Conservation (phyloP, 2,797 vertebrate species). For the Notoglanidium macrostoma region DNA sequence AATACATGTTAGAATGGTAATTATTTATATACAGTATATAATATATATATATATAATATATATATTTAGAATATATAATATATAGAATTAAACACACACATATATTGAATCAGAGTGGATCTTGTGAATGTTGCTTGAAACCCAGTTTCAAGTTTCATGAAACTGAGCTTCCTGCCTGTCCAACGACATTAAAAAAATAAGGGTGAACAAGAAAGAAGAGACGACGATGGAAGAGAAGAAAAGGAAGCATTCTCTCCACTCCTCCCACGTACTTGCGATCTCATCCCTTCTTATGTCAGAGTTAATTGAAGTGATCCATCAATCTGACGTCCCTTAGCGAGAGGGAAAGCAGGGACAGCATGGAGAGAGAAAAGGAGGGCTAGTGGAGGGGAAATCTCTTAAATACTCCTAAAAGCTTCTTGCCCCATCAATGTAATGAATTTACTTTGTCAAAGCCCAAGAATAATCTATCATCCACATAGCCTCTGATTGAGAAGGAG, state of each 20-base stretch:
- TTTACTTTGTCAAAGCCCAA: conserved; percentile 37
- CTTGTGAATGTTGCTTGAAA: not conserved
- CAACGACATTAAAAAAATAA: not conserved
- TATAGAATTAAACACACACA: too few species aligned
- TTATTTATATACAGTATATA: too few species aligned
- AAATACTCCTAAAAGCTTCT: conserved; percentile 49
- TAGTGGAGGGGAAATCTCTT: conserved; percentile 54
- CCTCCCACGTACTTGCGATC: conserved; percentile 49
- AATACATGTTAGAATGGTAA: not conserved
- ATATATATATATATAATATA: too few species aligned
- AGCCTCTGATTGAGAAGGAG: conserved; percentile 6
- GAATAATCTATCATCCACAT: conserved; percentile 46
- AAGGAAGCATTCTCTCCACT: conserved; percentile 24
- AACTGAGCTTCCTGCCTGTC: not conserved
- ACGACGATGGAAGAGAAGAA: not conserved
- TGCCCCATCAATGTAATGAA: conserved; percentile 43
- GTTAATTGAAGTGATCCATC: conserved; percentile 77
- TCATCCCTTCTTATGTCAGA: conserved; percentile 61
- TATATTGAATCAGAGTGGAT: not conserved
- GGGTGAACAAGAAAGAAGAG: not conserved
- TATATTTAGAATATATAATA: too few species aligned
- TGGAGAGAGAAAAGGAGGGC: conserved; percentile 6
- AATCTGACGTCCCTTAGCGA: conserved; percentile 61
- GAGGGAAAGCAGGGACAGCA: conserved; percentile 51
- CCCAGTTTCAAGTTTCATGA: not conserved